phyloP scores from a whole-genome alignment of 2,113 vertebrate genomes.

The Macheiramphus alcinus region DNA sequence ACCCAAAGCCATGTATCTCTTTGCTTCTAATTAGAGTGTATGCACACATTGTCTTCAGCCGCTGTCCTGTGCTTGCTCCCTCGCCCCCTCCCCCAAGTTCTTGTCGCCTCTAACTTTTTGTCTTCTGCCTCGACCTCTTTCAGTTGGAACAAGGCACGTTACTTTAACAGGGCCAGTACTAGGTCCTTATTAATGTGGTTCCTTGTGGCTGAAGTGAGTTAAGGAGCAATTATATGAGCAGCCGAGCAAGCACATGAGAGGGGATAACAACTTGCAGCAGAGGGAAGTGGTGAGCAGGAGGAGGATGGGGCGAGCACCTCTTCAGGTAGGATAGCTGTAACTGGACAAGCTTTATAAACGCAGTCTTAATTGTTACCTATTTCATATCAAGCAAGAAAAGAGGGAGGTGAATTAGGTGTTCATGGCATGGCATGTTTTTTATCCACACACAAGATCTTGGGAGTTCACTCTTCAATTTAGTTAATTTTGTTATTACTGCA shows the following conservation, averaged over 20 bases:
- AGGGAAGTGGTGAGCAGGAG: neutral
- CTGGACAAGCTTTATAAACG: neutral
- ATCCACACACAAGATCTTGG: neutral
- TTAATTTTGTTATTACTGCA: neutral
- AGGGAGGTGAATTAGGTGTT: neutral
- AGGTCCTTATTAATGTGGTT: neutral
- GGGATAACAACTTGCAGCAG: neutral
- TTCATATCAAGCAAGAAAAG: neutral
- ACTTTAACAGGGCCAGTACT: neutral
- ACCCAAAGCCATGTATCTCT: neutral
- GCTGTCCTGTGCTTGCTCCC: neutral
- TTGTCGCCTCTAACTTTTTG: neutral
- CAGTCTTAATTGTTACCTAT: neutral
- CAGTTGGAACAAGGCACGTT: neutral
- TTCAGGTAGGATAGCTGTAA: neutral
- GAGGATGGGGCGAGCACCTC: neutral
- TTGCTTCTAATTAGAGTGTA: neutral
- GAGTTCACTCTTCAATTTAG: neutral
- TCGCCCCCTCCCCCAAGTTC: neutral
- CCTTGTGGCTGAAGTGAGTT: neutral
- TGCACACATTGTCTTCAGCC: neutral
- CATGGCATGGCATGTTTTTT: neutral
- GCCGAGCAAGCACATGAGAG: neutral
- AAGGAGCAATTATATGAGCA: neutral
- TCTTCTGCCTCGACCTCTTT: neutral